These are phyloP conservation scores for Leguminivora glycinivorella DNA, from an alignment of 1,140 invertebrate genomes.

Conservation along the genomic window DNA sequence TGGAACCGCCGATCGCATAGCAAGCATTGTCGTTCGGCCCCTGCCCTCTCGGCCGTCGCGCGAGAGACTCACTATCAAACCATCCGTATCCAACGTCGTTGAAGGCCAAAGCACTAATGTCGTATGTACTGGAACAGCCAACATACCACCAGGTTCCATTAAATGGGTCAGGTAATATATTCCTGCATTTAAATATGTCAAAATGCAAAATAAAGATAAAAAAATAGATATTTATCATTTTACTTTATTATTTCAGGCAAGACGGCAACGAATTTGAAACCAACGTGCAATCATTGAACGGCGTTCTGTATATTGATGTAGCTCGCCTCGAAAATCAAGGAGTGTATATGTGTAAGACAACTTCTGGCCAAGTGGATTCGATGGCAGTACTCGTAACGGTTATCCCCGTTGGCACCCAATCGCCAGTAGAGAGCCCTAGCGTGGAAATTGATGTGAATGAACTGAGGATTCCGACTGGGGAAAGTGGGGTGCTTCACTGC, in stretches of 20 bases:
- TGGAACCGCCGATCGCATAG: conserved; percentile 50
- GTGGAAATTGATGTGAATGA: conserved; percentile 83
- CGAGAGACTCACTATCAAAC: conserved; percentile 52
- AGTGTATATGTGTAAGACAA: conserved; percentile 88
- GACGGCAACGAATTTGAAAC: conserved; percentile 80
- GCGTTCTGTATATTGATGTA: conserved; percentile 85
- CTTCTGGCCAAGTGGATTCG: conserved; percentile 41
- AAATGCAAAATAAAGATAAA: background rate
- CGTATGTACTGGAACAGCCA: conserved; percentile 59
- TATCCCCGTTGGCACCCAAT: conserved; percentile 36
- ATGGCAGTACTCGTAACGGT: conserved; percentile 50
- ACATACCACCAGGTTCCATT: conserved; percentile 61
- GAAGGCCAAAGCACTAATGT: conserved; percentile 62
- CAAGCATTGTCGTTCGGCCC: conserved; percentile 54
- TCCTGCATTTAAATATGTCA: conserved; percentile 1
- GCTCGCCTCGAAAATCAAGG: conserved; percentile 86
- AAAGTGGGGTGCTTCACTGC: conserved; percentile 88
- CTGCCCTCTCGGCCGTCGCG: conserved; percentile 41
- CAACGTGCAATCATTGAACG: conserved; percentile 81
- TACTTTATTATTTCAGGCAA: conserved; percentile 66
- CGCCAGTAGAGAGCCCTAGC: conserved; percentile 63
- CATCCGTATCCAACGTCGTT: conserved; percentile 44
- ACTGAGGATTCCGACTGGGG: conserved; percentile 88
- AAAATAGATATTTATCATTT: background rate
- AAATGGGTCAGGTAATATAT: conserved; percentile 65